Base-by-base conservation (phyloP, 2,888 invertebrate species). In the Pycnomerus fuliginosus region DNA sequence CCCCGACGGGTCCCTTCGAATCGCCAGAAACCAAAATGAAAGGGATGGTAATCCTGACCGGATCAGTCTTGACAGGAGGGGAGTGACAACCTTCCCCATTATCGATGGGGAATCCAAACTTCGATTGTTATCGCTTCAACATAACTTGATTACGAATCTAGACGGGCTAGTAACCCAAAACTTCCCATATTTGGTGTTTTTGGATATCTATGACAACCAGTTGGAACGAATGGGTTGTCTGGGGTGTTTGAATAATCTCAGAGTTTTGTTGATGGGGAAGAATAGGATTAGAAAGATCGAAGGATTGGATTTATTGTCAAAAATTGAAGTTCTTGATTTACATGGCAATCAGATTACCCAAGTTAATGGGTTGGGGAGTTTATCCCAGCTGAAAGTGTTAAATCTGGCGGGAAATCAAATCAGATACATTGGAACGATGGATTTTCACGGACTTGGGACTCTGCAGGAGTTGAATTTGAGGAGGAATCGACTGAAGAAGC, bases 191-290 rank as follows among this genome's bases (percentile, higher is more conserved):
- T 76, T 96, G 44, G 93, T 95, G 11, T 95, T 95, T 70, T 80
- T 96, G 44, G 95, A 96, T 73, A 79, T 96, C 42, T 96, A 95
- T 67, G 92, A 95, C 72, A 96, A 96, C 74, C 92, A 94, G 71
- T 83, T 96, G 49, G 94, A 94, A 55, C 84, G 84, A 65, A 87
- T 95, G 48, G 82, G 83, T 41, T 87, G 84, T 40, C 75, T 96
- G 45, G 85, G 86, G 57, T 80, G 83, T 37, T 76, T 95, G 32
- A 82, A 83, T 50, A 87, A 86, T 61, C 76, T 95, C 34, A 77
- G 93, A 53, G 94, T 95, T 8, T 77, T 96, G 40, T 76, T 95
- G 50, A 79, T 96, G 68, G 95, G 95, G 1, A 95, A 95, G 75
- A 96, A 96, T 73, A 85, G 89, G 70, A 84, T 91, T 44, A 85